Base-by-base conservation (phyloP, 2,888 invertebrate species). In the Emmelina monodactyla region DNA sequence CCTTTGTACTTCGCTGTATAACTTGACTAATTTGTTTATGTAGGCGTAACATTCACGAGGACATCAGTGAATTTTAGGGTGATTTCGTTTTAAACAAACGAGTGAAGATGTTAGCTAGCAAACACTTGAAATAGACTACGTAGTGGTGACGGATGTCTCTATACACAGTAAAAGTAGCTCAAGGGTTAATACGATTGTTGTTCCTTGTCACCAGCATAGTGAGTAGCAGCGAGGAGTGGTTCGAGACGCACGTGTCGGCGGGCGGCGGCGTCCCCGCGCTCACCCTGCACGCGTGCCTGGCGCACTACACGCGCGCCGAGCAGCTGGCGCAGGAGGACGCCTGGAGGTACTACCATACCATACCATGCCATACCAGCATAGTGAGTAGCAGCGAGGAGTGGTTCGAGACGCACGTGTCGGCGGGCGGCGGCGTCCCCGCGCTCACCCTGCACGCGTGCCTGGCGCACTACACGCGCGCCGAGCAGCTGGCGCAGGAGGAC, bases 401-500 rank as follows among this genome's bases (percentile, higher is more conserved):
- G 47, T 83, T 89, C 44, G 91, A 91, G 57, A 91, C 91, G 61
- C 92, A 92, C 72, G 85, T 88, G 36, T 91, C 89, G 56, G 72
- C 64, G 46, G 58, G 56, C 33, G 50, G 49, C 37, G 40, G 37
- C n/a, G 83, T 84, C 29, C 83, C 86, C 31, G 85, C 89, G 22
- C 87, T 95, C 9, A 92, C 94, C n/a, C 83, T 97, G 40, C 92
- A 92, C 68, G 95, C 96, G 57, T 97, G 97, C 63, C 88, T 97
- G 59, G 86, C 92, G 62, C 86, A 93, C 68, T 93, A 93, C 69
- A 93, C 93, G 34, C 86, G 88, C 63, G 92, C 91, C 2, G 93
- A 92, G 69, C 89, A 91, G 40, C 82, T 97, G 32, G 92, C 92
- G 36, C 88, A 90, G 43, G 95, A 94, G 55, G 94, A 97, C 73